A percentile compares a stretch with the other conserved stretches of the same genome.
Conservation (phyloP, 2,113 vertebrate genomes). For the Pelobates fuscus region DNA sequence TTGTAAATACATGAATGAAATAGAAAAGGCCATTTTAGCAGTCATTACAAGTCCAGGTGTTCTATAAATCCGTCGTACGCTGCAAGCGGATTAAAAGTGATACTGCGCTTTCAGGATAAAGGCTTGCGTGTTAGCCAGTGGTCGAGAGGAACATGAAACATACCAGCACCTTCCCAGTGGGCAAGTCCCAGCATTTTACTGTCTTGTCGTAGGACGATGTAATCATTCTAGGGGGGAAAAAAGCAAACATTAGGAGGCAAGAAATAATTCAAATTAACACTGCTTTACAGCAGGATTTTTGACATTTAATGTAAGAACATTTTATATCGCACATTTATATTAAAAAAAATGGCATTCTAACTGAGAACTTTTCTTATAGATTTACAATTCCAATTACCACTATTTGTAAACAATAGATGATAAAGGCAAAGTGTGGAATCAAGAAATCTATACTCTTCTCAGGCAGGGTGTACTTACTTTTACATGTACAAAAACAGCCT, state of each 20-base stretch:
- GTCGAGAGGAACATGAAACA: conserved; percentile 21
- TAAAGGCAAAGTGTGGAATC: too few species aligned
- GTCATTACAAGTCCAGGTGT: neutral
- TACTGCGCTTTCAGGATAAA: neutral
- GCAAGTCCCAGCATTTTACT: conserved; percentile 70
- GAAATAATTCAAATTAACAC: too few species aligned
- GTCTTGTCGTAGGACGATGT: conserved; percentile 75
- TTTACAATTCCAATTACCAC: too few species aligned
- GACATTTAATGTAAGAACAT: too few species aligned
- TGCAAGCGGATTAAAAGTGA: neutral
- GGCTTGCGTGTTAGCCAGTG: neutral
- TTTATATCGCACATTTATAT: too few species aligned
- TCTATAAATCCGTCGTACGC: neutral
- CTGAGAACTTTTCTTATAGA: too few species aligned
- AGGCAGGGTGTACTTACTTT: too few species aligned
- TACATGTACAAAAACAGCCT: too few species aligned
- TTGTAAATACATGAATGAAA: neutral
- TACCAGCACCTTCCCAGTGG: conserved; percentile 74
- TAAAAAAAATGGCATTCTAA: too few species aligned
- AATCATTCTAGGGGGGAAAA: conserved; percentile 62
- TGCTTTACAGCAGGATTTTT: too few species aligned
- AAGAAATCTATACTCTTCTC: too few species aligned
- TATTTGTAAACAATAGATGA: too few species aligned
- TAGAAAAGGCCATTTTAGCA: neutral
- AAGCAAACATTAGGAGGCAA: conserved; percentile 1